Evolutionary conservation across 1,140 invertebrate genomes (phyloP), one percentile per base, ranked within the genome.

Genomic region (Tachypleus tridentatus): DNA sequence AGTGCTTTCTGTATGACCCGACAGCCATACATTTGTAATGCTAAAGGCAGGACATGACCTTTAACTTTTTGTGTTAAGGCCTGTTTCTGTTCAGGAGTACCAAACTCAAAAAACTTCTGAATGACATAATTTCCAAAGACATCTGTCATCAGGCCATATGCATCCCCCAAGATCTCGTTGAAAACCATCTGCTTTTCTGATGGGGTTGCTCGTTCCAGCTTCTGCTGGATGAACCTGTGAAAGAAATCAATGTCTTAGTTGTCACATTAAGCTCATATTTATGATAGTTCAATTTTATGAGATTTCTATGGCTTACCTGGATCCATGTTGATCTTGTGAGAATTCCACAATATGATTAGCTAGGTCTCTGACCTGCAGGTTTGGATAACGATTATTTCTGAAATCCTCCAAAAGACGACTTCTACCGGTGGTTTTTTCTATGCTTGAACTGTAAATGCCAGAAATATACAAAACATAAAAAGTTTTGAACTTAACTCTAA

Each of bases 81-180:
- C 29, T 89, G 89, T 77, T 98, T 98, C 78, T 99, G 97, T 77
- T 99, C 97, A 2, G 88, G 85, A 10, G 94, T 96, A 47, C 97
- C 97, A 78, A 98, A 98, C 77, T 99, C 97, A 72, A 99, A 99
- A 80, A 99, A 99, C 77, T 99, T 99, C 76, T 98, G 97, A 74
- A 99, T 99, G n/a, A 99, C 97, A 78, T 99, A 99, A 80, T 99
- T 99, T 58, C 97, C 82, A 80, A 99, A 99, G 3, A 99, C 97
- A 75, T 99, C 97, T 3, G 97, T 99, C 97, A 99, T 99, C 4
- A 99, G 83, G 74, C 87, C 91, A 76, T 97, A 97, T 48, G 96
- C 93, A 52, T 92, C 86, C 10, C 86, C 85, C 5, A 98, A 83
- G 62, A 99, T 98, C 78, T 99, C 97, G 74, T 88, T 92, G 76